A percentile compares a stretch with the other conserved stretches of the same genome.
phyloP scores from a whole-genome alignment of 1,140 invertebrate genomes.

The Coelopa frigida region DNA sequence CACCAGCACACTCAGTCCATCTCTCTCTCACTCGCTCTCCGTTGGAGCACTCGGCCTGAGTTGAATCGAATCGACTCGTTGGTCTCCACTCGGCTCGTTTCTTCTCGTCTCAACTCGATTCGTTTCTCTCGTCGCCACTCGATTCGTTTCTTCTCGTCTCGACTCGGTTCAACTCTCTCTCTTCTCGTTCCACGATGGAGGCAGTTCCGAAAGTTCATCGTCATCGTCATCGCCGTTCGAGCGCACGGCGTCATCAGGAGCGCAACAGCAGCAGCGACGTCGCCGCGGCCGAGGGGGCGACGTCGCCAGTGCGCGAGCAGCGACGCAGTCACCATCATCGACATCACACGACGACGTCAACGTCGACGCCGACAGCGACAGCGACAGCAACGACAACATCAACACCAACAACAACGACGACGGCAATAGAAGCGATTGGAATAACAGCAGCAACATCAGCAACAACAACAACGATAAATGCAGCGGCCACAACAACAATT shows the following conservation, averaged over 20 bases:
- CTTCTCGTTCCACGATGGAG: too few relatives aligned
- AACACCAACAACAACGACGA: neutral
- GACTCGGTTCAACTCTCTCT: too few relatives aligned
- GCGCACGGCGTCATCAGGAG: slow-evolving; percentile 25
- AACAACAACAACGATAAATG: slow-evolving; percentile 9
- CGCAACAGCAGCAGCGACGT: slow-evolving; percentile 31
- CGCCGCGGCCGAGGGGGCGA: too few relatives aligned
- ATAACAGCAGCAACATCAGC: neutral
- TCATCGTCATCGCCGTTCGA: slow-evolving; percentile 39
- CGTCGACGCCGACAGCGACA: neutral
- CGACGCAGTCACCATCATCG: slow-evolving; percentile 4
- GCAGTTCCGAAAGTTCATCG: slow-evolving; percentile 38
- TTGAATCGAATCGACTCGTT: too few relatives aligned
- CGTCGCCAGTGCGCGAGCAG: too few relatives aligned
- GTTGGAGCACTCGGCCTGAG: too few relatives aligned
- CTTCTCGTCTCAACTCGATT: too few relatives aligned
- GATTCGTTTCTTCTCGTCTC: too few relatives aligned
- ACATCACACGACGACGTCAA: neutral
- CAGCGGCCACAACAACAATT: slow-evolving; percentile 9
- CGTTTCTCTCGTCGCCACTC: too few relatives aligned
- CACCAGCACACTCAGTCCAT: too few relatives aligned
- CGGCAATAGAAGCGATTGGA: neutral
- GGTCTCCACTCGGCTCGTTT: too few relatives aligned
- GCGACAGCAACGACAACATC: neutral
- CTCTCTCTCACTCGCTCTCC: too few relatives aligned